A percentile compares a stretch with the other conserved stretches of the same genome.
Conservation (phyloP, 2,113 vertebrate genomes). For the Corythornis vintsioides region DNA sequence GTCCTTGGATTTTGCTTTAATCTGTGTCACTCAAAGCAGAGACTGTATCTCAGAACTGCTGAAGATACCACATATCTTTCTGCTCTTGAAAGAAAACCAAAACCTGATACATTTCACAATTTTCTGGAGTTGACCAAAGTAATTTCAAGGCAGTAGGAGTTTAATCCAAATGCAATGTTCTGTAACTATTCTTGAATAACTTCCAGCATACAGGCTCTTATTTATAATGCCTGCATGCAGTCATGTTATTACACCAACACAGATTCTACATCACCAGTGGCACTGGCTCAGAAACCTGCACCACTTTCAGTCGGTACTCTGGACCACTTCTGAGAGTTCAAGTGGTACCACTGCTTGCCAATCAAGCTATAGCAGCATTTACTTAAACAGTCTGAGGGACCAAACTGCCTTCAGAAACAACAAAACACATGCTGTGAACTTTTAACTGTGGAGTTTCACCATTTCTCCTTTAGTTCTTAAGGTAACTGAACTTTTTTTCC, state of each 20-base stretch:
- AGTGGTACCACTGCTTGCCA: not conserved
- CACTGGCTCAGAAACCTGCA: not conserved
- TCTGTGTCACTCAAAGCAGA: not conserved
- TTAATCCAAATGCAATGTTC: not conserved
- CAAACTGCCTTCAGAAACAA: not conserved
- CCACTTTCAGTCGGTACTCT: not conserved
- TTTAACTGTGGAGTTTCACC: not conserved
- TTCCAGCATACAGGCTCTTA: not conserved
- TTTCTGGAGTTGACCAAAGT: not conserved
- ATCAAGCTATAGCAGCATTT: not conserved
- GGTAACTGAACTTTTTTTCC: not conserved
- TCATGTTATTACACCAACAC: not conserved
- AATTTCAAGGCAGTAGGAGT: not conserved
- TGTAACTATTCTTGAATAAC: not conserved
- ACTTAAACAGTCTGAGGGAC: not conserved
- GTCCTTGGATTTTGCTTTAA: not conserved
- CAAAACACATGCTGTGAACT: no score
- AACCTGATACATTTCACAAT: not conserved
- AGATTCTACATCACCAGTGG: not conserved
- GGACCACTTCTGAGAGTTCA: not conserved
- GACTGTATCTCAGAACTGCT: not conserved
- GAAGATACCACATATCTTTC: not conserved
- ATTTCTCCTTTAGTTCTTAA: not conserved
- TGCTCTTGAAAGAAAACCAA: not conserved
- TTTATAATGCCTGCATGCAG: not conserved